These are phyloP conservation scores for Patella caerulea DNA, from an alignment of 2,888 invertebrate genomes.

Conservation along the genomic window DNA sequence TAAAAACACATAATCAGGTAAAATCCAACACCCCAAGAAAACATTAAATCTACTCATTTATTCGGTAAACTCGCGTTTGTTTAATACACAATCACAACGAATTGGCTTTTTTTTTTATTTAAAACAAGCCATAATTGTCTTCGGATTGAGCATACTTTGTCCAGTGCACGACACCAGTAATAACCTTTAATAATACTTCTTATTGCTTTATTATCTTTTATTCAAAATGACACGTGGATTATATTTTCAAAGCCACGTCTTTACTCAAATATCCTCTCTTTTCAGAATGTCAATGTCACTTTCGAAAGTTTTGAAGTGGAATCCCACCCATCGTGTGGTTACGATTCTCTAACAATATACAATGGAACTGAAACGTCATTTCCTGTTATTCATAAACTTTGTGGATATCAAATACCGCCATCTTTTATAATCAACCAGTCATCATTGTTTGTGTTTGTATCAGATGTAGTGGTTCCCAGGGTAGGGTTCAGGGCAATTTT, in stretches of 20 bases:
- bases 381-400: conserved; percentile 25
- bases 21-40: too few relatives aligned
- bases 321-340: conserved; percentile 22
- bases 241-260: background rate
- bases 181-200: too few relatives aligned
- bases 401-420: conserved; percentile 21
- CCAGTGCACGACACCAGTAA: too few relatives aligned
- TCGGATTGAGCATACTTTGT: too few relatives aligned
- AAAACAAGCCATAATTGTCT: too few relatives aligned
- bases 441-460: conserved; percentile 18
- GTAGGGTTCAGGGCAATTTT: conserved; percentile 29
- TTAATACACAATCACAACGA: too few relatives aligned
- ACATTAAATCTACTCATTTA: too few relatives aligned
- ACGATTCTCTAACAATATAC: conserved; percentile 30
- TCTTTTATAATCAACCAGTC: background rate
- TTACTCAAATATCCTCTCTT: background rate
- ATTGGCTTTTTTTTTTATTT: too few relatives aligned
- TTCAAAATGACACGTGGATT: background rate
- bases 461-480: conserved; percentile 29
- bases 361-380: background rate
- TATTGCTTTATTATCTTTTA: background rate
- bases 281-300: conserved; percentile 26
- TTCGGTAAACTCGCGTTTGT: too few relatives aligned
- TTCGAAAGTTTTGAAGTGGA: conserved; percentile 33
- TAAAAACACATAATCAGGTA: too few relatives aligned